Evolutionary conservation across 2,888 invertebrate species (phyloP).

Genomic region (Sycophila texana): DNA sequence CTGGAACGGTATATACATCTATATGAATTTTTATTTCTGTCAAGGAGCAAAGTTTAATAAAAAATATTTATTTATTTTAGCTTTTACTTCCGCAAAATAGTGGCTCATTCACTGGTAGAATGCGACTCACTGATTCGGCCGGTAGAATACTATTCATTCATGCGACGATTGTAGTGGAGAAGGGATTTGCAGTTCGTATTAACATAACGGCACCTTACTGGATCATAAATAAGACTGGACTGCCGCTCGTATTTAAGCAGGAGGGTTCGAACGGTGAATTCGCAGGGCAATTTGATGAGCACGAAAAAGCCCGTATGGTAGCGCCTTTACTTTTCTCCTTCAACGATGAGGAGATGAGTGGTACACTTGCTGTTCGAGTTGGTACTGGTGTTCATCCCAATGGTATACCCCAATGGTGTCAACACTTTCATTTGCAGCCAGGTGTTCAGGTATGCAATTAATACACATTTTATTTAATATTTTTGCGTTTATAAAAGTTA

Average conservation of each 20-base stretch:
- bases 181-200: conserved; percentile 81
- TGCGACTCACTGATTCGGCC: conserved; percentile 86
- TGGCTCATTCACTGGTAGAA: conserved; percentile 80
- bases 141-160: conserved; percentile 86
- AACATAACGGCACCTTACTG: conserved; percentile 92
- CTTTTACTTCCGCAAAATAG: conserved; percentile 69
- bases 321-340: conserved; percentile 96
- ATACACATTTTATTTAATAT: conserved; percentile 60
- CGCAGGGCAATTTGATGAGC: conserved; percentile 95
- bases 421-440: conserved; percentile 89
- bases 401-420: conserved; percentile 85
- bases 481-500: background rate
- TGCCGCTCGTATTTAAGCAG: conserved; percentile 96
- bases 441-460: conserved; percentile 82
- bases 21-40: conserved; percentile 21
- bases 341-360: conserved; percentile 90
- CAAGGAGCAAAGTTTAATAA: background rate
- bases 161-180: conserved; percentile 80
- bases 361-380: conserved; percentile 86
- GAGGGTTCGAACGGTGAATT: conserved; percentile 87
- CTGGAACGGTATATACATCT: conserved; percentile 79
- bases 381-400: conserved; percentile 82
- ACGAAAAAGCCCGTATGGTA: conserved; percentile 94
- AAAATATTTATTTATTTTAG: conserved; percentile 55
- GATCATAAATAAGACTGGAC: conserved; percentile 96